Percentiles rank a stretch among this genome's conserved stretches.
These are phyloP conservation scores for Petroica traversi DNA, from an alignment of 2,113 vertebrate genomes.

Conservation along the genomic window DNA sequence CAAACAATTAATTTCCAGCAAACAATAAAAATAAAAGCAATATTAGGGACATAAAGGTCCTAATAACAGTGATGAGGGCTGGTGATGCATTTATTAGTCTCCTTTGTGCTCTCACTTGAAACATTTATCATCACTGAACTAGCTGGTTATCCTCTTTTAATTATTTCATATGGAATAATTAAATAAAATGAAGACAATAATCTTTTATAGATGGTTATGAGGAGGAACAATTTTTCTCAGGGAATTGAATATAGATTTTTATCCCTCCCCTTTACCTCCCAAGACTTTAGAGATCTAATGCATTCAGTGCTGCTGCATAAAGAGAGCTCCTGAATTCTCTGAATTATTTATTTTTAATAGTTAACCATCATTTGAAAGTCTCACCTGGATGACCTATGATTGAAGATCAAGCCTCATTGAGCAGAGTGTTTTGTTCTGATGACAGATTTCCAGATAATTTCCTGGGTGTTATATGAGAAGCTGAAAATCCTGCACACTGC, in stretches of 20 bases:
- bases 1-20: conserved; percentile 46
- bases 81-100: conserved; percentile 61
- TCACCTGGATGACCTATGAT: conserved; percentile 32
- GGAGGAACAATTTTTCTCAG: conserved; percentile 51
- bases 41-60: conserved; percentile 46
- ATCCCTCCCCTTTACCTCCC: neutral
- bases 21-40: conserved; percentile 60
- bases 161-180: conserved; percentile 74
- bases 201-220: conserved; percentile 71
- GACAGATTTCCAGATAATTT: conserved; percentile 32
- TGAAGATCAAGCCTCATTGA: conserved; percentile 46
- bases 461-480: neutral
- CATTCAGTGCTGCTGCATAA: neutral
- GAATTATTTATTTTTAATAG: conserved; percentile 61
- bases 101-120: conserved; percentile 66
- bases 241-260: neutral
- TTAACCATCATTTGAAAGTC: conserved; percentile 32
- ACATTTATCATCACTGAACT: conserved; percentile 49
- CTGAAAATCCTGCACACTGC: neutral
- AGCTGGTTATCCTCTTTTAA: conserved; percentile 69
- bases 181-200: conserved; percentile 75
- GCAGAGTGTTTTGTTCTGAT: conserved; percentile 16
- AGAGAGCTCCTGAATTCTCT: conserved; percentile 4
- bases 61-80: conserved; percentile 41
- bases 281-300: neutral